Base-by-base conservation (phyloP, 2,113 vertebrate genomes). In the Alces alces region DNA sequence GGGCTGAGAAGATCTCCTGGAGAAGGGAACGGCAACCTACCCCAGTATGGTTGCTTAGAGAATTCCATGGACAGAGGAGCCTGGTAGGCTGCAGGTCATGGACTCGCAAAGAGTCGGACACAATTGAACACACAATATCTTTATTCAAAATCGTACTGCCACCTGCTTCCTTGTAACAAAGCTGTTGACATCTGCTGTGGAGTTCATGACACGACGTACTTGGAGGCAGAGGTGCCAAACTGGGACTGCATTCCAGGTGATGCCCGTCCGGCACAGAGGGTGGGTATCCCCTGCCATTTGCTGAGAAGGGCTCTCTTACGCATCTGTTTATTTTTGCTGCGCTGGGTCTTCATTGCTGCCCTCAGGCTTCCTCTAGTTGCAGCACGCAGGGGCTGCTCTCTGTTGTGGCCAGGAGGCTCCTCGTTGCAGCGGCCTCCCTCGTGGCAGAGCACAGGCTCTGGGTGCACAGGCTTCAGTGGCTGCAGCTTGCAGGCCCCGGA, bases 291-390 rank as follows among this genome's bases (percentile, higher is more conserved):
- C 30, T 83, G 54, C 12, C 17, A 17, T 60, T 66, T 55, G 6
- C 54, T 15, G 43, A 55, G 47, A 83, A 82, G 9, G 50, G 8
- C 33, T 92, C 94, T 30, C 30, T 78, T 85, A 5, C n/a, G 25
- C 25, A 8, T 33, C 27, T 5, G 1, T 6, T 13, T 39, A 13
- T 73, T 43, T 43, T 39, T 1, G 0, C 66, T 25, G 21, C 0
- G 0, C 66, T 39, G 21, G 36, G 21, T 25, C 66, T 39, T 25
- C 0, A 0, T 39, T 13, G 21, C 21, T 13, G 21, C 0, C 0
- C 66, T 70, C 64, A 70, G 64, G 2, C n/a, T 36, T 21, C n/a
- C 64, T 70, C 17, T 70, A 73, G 66, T 3, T 73, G 19, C 36
- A 73, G 36, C 66, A 39, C 2, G 10, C 66, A 73, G 66, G 66